phyloP scores from a whole-genome alignment of 2,797 vertebrate genomes.

The Tangara arthus region DNA sequence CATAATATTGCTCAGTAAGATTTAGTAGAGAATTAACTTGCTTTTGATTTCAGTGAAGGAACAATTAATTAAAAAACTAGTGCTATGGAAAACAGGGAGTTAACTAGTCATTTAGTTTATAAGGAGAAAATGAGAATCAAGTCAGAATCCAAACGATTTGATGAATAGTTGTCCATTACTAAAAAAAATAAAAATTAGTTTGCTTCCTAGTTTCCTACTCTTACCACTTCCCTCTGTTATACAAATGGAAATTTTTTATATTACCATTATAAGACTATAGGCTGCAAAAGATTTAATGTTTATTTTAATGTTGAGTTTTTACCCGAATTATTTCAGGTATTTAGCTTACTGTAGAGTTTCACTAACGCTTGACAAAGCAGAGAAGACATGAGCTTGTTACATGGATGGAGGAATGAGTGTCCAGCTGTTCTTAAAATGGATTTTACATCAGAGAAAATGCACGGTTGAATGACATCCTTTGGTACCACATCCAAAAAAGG shows the following conservation, averaged over 20 bases:
- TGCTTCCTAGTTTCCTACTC: background rate
- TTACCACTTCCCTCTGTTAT: background rate
- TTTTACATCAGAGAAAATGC: background rate
- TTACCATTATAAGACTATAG: background rate
- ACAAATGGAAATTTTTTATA: background rate
- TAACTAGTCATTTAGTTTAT: background rate
- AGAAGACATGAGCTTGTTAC: background rate
- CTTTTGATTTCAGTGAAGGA: background rate
- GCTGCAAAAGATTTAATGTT: background rate
- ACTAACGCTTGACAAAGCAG: background rate
- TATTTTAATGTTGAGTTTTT: background rate
- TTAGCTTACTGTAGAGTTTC: background rate
- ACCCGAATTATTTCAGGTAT: background rate
- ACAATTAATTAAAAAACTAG: background rate
- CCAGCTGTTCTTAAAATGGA: background rate
- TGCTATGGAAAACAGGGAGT: background rate
- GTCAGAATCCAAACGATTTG: background rate
- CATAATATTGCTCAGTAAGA: background rate
- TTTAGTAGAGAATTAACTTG: background rate
- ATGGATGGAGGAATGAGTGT: background rate
- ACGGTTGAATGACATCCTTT: background rate
- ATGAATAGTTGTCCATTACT: background rate
- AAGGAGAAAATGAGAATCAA: background rate
- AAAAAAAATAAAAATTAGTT: background rate
- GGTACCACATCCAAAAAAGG: background rate